Percentiles rank a stretch among this genome's conserved stretches.
phyloP scores from a whole-genome alignment of 2,113 vertebrate species.

The Taxidea taxus region DNA sequence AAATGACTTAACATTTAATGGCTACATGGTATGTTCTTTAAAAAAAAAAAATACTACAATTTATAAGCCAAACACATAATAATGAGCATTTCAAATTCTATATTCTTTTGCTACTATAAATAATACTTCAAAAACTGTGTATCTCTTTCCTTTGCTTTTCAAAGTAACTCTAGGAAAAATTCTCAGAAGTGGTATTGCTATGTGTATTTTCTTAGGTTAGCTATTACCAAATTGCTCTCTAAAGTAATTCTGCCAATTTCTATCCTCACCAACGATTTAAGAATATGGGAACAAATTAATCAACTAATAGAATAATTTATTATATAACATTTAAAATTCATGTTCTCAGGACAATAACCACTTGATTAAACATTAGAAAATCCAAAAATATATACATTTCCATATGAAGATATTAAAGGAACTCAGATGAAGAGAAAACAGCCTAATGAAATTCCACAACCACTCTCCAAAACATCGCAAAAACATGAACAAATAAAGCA shows the following conservation, averaged over 20 bases:
- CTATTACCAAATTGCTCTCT: neutral
- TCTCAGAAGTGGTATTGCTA: neutral
- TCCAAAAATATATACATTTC: neutral
- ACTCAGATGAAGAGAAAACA: neutral
- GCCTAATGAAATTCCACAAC: neutral
- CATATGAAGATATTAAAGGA: neutral
- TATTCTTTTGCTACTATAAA: neutral
- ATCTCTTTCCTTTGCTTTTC: neutral
- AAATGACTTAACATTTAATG: neutral
- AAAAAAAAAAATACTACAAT: neutral
- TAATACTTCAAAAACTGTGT: neutral
- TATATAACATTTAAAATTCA: neutral
- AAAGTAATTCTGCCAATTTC: neutral
- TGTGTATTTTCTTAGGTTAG: neutral
- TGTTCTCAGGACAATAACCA: neutral
- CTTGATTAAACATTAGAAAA: neutral
- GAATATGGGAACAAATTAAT: neutral
- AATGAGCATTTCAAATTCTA: neutral
- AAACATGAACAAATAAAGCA: neutral
- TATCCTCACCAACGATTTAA: neutral
- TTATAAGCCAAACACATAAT: neutral
- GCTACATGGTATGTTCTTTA: neutral
- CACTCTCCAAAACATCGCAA: neutral
- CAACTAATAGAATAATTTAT: neutral
- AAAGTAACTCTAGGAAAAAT: neutral